These are phyloP conservation scores for Erynnis tages DNA, from an alignment of 2,888 invertebrate species.

Conservation along the genomic window DNA sequence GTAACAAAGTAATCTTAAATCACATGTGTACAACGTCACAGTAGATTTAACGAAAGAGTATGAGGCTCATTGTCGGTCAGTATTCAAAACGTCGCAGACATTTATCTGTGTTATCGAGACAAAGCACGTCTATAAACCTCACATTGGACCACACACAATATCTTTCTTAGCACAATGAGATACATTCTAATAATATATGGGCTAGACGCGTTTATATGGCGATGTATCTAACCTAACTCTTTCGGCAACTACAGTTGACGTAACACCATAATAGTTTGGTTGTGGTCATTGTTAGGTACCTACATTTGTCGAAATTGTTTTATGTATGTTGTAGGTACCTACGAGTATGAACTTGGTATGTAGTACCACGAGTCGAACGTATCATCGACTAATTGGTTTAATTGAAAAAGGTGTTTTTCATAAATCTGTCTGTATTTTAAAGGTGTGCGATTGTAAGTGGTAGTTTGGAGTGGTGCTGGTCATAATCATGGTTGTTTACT, in stretches of 20 bases:
- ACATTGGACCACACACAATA: constrained; percentile 81
- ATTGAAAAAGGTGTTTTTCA: not conserved
- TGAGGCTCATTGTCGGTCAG: constrained; percentile 71
- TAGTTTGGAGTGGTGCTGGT: not conserved
- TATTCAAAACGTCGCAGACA: constrained; percentile 73
- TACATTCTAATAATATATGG: constrained; percentile 73
- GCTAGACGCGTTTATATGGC: constrained; percentile 60
- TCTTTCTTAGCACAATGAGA: constrained; percentile 65
- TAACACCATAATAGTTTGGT: constrained; percentile 38
- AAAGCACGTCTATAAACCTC: constrained; percentile 76
- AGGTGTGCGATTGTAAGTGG: not conserved
- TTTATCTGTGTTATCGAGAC: constrained; percentile 80
- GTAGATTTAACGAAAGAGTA: constrained; percentile 71
- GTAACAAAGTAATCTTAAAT: constrained; percentile 17
- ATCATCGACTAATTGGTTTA: too few species aligned
- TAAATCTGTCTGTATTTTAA: not conserved
- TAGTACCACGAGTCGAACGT: too few species aligned
- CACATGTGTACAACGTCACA: constrained; percentile 50
- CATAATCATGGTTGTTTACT: not conserved
- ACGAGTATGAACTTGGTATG: not conserved
- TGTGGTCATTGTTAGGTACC: constrained; percentile 44
- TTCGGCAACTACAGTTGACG: constrained; percentile 59
- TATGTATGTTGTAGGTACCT: not conserved
- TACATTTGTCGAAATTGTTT: constrained; percentile 49
- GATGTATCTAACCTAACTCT: constrained; percentile 63